These are phyloP conservation scores for Callionymus lyra DNA, from an alignment of 2,113 vertebrate species.

Conservation along the genomic window DNA sequence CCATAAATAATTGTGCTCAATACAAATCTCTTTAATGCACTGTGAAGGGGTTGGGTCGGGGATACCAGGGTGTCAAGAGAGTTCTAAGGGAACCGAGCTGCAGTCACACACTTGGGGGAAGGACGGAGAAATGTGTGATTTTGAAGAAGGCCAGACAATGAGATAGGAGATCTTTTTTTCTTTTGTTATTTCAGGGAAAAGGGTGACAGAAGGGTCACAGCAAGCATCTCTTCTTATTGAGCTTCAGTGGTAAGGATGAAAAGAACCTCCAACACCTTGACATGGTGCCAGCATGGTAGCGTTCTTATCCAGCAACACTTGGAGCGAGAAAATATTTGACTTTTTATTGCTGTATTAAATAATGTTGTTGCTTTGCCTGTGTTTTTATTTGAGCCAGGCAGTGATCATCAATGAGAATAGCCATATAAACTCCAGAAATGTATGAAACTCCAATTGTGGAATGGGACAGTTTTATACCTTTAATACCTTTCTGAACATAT, in stretches of 20 bases:
- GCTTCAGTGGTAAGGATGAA: constrained; percentile 30
- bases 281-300: no score
- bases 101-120: constrained; percentile 25
- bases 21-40: constrained; percentile 62
- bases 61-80: not conserved
- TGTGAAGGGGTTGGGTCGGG: constrained; percentile 3
- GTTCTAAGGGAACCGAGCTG: constrained; percentile 31
- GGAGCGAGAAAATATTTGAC: no score
- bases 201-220: constrained; percentile 27
- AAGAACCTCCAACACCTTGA: no score
- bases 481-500: no score
- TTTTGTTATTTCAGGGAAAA: constrained; percentile 2
- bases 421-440: no score
- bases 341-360: no score
- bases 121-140: constrained; percentile 29
- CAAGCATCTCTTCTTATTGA: constrained; percentile 32
- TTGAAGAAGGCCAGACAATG: constrained; percentile 23
- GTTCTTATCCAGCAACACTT: no score
- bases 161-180: constrained; percentile 16
- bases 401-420: no score
- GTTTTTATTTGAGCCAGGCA: no score
- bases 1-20: constrained; percentile 75
- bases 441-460: no score
- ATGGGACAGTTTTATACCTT: no score
- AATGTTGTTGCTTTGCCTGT: no score